Evolutionary conservation across 2,113 vertebrate species (phyloP).

Genomic region (Fulica atra): DNA sequence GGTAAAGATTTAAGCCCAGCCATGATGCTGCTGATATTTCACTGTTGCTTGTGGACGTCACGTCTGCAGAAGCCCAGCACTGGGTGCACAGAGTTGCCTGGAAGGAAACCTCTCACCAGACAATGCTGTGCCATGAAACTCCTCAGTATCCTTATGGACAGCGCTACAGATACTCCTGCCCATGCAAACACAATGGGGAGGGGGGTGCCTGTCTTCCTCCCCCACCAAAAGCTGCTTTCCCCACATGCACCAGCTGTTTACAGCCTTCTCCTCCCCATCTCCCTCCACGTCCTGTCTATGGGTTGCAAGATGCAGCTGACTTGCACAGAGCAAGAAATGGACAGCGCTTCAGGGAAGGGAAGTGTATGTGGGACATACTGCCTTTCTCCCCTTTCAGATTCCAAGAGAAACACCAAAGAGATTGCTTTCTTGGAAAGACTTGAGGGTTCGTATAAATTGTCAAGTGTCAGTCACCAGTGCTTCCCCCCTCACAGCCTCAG

Average conservation of each 20-base stretch:
- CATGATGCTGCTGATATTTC: constrained; percentile 18
- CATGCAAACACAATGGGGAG: rapidly evolving
- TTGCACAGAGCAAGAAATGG: constrained; percentile 18
- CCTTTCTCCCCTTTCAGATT: constrained; percentile 64
- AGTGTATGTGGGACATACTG: neutral
- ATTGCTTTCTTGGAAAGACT: constrained; percentile 72
- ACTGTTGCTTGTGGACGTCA: constrained; percentile 17
- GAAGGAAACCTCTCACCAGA: neutral
- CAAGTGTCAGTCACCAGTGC: constrained; percentile 25
- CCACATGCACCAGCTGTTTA: rapidly evolving
- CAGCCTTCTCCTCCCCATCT: neutral
- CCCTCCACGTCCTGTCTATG: neutral
- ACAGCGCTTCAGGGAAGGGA: neutral
- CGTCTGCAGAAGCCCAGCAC: neutral
- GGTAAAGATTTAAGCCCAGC: constrained; percentile 52
- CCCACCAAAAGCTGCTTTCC: neutral
- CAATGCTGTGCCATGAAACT: neutral
- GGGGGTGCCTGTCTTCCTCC: rapidly evolving
- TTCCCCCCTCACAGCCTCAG: neutral
- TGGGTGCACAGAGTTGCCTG: neutral
- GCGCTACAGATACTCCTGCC: neutral
- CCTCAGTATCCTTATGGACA: neutral
- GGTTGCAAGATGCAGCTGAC: neutral
- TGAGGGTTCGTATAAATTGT: constrained; percentile 66
- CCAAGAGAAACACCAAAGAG: constrained; percentile 77